A percentile compares a stretch with the other conserved stretches of the same genome.
These are phyloP conservation scores for Himalopsyche phryganea DNA, from an alignment of 1,140 invertebrate species.

Conservation along the genomic window DNA sequence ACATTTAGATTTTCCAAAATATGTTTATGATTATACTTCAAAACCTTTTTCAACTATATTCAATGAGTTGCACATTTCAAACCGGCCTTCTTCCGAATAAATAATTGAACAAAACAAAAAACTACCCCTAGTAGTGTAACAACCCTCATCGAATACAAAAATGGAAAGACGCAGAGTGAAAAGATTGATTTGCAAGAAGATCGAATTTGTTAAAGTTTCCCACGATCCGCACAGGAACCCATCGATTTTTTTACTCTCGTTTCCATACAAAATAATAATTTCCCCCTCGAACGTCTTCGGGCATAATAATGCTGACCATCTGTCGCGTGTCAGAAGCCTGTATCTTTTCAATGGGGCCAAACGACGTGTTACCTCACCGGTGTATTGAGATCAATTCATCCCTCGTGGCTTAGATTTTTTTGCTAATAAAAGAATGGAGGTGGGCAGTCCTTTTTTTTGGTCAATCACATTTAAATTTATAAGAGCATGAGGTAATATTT, in stretches of 20 bases:
- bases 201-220: constrained; percentile 18
- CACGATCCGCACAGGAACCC: constrained; percentile 19
- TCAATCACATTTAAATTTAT: too few relatives aligned
- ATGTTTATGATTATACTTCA: too few relatives aligned
- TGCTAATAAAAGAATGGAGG: not conserved
- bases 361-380: constrained; percentile 8
- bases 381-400: constrained; percentile 15
- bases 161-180: constrained; percentile 10
- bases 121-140: too few relatives aligned
- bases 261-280: constrained; percentile 12
- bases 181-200: constrained; percentile 23
- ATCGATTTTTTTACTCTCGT: constrained; percentile 10
- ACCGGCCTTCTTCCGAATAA: too few relatives aligned
- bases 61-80: too few relatives aligned
- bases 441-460: not conserved
- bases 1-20: too few relatives aligned
- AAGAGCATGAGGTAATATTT: too few relatives aligned
- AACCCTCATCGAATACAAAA: too few relatives aligned
- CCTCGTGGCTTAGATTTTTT: constrained; percentile 3
- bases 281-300: constrained; percentile 16
- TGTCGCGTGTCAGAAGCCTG: constrained; percentile 25
- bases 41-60: too few relatives aligned
- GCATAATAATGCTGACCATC: constrained; percentile 19
- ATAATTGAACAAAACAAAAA: too few relatives aligned
- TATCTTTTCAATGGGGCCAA: constrained; percentile 13